phyloP scores from a whole-genome alignment of 2,113 vertebrate species.

The Hippocampus guttulatus region DNA sequence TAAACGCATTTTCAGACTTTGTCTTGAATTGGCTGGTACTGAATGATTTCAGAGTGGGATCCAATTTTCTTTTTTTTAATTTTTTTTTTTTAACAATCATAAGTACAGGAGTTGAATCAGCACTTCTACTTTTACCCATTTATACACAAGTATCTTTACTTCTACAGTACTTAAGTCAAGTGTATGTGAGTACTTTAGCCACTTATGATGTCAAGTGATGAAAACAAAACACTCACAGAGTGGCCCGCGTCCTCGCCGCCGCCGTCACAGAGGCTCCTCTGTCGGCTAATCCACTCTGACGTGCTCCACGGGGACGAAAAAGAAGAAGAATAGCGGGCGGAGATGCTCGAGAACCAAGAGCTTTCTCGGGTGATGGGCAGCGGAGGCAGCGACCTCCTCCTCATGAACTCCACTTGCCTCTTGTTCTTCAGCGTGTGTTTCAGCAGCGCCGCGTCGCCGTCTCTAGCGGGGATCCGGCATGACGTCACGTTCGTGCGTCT shows the following conservation, averaged over 20 bases:
- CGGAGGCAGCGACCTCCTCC: slow-evolving; percentile 62
- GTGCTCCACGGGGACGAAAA: not conserved
- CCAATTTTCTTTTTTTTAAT: not conserved
- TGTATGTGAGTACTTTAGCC: not conserved
- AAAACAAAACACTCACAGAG: not conserved
- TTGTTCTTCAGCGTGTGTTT: slow-evolving; percentile 66
- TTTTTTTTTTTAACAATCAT: not conserved
- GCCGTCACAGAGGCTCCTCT: not conserved
- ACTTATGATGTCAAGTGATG: not conserved
- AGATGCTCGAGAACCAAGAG: not conserved
- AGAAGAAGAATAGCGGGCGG: not conserved
- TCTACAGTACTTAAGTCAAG: too few species aligned
- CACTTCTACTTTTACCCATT: not conserved
- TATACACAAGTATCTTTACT: not conserved
- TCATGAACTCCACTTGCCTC: slow-evolving; percentile 69
- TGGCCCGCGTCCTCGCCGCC: not conserved
- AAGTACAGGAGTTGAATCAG: not conserved
- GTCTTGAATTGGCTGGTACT: too few species aligned
- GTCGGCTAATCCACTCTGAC: not conserved
- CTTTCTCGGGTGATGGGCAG: not conserved
- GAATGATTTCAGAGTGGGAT: too few species aligned
- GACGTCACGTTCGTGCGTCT: slow-evolving; percentile 71
- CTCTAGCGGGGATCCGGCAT: slow-evolving; percentile 67
- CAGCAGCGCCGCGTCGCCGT: slow-evolving; percentile 45
- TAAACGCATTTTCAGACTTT: too few species aligned